Conservation (phyloP, 1,140 invertebrate species). For the Hyposmocoma kahamanoa region DNA sequence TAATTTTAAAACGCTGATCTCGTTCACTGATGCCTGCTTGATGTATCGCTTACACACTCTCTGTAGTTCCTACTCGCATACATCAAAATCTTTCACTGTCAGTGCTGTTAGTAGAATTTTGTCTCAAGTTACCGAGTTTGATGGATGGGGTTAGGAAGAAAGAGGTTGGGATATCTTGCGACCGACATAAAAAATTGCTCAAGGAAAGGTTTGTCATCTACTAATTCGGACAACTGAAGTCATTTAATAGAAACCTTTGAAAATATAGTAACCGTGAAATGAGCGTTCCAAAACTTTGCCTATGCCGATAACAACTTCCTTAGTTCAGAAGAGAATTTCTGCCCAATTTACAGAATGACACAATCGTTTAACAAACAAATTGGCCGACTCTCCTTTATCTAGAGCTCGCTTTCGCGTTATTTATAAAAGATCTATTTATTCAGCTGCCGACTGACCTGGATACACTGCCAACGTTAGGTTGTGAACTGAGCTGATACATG, state of each 20-base stretch:
- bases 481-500: background rate
- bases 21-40: constrained; percentile 12
- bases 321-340: too few species aligned
- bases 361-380: constrained; percentile 34
- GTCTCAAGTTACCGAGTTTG: background rate
- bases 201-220: too few species aligned
- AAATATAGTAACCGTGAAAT: too few species aligned
- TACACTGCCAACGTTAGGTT: constrained; percentile 37
- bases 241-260: too few species aligned
- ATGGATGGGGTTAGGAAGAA: constrained; percentile 5
- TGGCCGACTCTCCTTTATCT: constrained; percentile 17
- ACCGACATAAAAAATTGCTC: too few species aligned
- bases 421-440: constrained; percentile 68
- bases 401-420: constrained; percentile 40
- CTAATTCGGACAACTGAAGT: too few species aligned
- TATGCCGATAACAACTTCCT: too few species aligned
- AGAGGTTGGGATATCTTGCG: too few species aligned
- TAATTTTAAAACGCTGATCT: constrained; percentile 45
- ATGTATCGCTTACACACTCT: constrained; percentile 18
- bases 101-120: constrained; percentile 5
- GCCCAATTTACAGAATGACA: constrained; percentile 1
- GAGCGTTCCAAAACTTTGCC: too few species aligned
- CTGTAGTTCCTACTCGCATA: constrained; percentile 13
- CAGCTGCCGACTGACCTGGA: constrained; percentile 61
- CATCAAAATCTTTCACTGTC: constrained; percentile 22